phyloP scores from a whole-genome alignment of 2,113 vertebrate genomes.

The Petaurus breviceps region DNA sequence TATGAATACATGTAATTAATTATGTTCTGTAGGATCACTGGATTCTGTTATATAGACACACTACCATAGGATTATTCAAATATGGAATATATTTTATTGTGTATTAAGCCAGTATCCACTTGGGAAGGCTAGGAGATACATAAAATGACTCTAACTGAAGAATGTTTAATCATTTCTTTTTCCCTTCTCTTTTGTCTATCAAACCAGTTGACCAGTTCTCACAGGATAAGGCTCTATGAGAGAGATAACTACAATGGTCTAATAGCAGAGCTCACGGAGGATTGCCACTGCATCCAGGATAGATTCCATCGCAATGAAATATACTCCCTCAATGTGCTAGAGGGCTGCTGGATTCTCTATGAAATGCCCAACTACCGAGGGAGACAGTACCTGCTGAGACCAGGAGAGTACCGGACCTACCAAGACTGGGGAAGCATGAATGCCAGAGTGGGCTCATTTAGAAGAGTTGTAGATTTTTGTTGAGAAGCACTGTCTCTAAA shows the following conservation, averaged over 20 bases:
- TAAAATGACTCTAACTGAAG: not conserved
- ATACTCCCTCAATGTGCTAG: conserved; percentile 84
- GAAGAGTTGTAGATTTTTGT: conserved; percentile 16
- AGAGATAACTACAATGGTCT: conserved; percentile 81
- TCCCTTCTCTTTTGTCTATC: not conserved
- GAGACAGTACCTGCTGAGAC: conserved; percentile 82
- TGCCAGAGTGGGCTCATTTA: conserved; percentile 60
- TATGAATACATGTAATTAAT: not conserved
- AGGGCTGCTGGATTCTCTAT: conserved; percentile 86
- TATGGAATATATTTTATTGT: not conserved
- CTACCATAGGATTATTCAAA: not conserved
- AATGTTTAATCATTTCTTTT: not conserved
- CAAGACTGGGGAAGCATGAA: conserved; percentile 83
- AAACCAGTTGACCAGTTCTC: conserved; percentile 81
- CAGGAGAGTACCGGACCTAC: conserved; percentile 83
- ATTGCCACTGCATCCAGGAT: conserved; percentile 83
- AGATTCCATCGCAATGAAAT: conserved; percentile 83
- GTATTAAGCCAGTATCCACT: not conserved
- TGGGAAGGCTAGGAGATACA: not conserved
- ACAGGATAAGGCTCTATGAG: conserved; percentile 85
- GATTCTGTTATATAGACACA: not conserved
- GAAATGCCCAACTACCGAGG: conserved; percentile 84
- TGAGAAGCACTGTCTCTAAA: conserved; percentile 8
- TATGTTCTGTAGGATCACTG: not conserved
- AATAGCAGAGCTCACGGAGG: conserved; percentile 84